Evolutionary conservation across 2,888 invertebrate species (phyloP).

Genomic region (Scaptodrosophila latifasciaeformis): DNA sequence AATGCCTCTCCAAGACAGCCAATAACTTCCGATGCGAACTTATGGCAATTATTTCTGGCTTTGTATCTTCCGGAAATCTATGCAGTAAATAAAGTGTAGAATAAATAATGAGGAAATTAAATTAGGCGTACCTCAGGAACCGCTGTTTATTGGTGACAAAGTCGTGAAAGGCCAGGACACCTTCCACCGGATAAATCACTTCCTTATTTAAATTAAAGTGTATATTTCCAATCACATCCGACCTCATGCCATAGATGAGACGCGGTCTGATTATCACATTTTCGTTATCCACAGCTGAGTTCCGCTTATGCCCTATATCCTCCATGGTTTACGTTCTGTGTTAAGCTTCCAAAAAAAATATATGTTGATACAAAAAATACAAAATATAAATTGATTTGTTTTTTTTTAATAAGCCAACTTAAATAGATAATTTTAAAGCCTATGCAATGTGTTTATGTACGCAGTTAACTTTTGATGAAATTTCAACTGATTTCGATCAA

Average conservation of each 20-base stretch:
- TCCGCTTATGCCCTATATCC: constrained; percentile 35
- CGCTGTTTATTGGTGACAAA: constrained; percentile 83
- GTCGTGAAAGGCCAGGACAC: constrained; percentile 85
- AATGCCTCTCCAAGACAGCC: constrained; percentile 67
- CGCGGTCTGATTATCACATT: constrained; percentile 71
- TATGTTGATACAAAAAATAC: not conserved
- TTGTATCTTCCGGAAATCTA: constrained; percentile 70
- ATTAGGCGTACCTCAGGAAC: constrained; percentile 77
- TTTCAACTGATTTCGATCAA: constrained; percentile 50
- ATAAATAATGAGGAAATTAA: too few species aligned
- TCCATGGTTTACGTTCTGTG: constrained; percentile 39
- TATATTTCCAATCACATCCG: constrained; percentile 80
- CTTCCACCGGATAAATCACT: constrained; percentile 87
- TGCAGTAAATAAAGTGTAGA: not conserved
- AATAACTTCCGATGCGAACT: constrained; percentile 71
- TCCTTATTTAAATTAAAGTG: constrained; percentile 85
- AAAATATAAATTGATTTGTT: constrained; percentile 13
- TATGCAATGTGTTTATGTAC: constrained; percentile 20
- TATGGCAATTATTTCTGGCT: constrained; percentile 67
- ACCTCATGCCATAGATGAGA: constrained; percentile 73
- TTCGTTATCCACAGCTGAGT: constrained; percentile 12
- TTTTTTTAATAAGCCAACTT: constrained; percentile 6
- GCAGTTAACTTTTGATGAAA: constrained; percentile 1
- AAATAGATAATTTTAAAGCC: not conserved
- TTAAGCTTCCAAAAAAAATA: constrained; percentile 42